These are phyloP conservation scores for Rafetus swinhoei DNA, from an alignment of 2,113 vertebrate genomes.

Conservation along the genomic window DNA sequence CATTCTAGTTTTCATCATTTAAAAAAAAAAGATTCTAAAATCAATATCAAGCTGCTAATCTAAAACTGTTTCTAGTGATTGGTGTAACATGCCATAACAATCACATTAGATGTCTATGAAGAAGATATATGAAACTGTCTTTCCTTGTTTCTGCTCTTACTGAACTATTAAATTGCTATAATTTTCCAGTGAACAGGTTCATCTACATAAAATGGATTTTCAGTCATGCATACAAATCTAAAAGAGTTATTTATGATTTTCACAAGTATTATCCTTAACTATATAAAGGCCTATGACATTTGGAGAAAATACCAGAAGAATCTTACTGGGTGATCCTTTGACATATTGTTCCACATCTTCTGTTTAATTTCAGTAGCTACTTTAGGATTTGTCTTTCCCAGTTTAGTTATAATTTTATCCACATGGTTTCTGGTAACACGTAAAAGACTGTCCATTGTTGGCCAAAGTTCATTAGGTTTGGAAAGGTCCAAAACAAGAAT, in stretches of 20 bases:
- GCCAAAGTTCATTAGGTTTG: constrained; percentile 90
- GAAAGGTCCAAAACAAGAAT: constrained; percentile 94
- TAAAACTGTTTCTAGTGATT: constrained; percentile 76
- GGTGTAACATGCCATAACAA: constrained; percentile 76
- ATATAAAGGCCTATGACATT: constrained; percentile 55
- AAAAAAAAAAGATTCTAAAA: constrained; percentile 70
- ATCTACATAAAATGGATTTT: constrained; percentile 79
- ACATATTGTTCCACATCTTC: constrained; percentile 76
- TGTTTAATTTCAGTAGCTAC: constrained; percentile 78
- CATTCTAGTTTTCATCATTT: constrained; percentile 74
- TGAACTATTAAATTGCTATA: constrained; percentile 81
- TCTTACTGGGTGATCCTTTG: constrained; percentile 93
- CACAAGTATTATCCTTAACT: constrained; percentile 70
- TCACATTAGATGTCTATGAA: constrained; percentile 75
- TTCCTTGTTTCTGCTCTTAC: constrained; percentile 76
- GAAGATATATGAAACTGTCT: constrained; percentile 76
- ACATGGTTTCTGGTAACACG: constrained; percentile 83
- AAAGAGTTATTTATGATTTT: constrained; percentile 74
- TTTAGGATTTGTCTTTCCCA: constrained; percentile 81
- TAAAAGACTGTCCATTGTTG: constrained; percentile 89
- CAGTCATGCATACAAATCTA: constrained; percentile 80
- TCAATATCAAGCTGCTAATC: constrained; percentile 73
- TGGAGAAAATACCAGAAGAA: constrained; percentile 60
- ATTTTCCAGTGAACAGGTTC: constrained; percentile 83
- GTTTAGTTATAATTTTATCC: constrained; percentile 80